Evolutionary conservation across 2,113 vertebrate genomes (phyloP).

Genomic region (Proteles cristata): DNA sequence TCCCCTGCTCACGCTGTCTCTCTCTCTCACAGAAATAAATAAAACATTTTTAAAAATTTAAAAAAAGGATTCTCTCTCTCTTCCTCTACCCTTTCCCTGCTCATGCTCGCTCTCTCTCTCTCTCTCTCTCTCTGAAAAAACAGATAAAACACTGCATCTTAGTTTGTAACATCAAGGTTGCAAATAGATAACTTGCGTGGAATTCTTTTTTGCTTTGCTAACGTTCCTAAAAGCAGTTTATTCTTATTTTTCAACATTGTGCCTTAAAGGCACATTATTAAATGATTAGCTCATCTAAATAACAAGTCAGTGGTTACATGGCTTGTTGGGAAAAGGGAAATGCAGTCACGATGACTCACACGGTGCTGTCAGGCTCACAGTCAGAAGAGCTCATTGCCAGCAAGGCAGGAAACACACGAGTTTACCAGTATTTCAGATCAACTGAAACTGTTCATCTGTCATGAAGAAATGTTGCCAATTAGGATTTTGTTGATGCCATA

Average conservation of each 20-base stretch:
- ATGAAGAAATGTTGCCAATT: too few relatives aligned
- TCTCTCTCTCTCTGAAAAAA: too few relatives aligned
- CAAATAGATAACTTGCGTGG: neutral
- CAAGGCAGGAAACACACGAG: rapidly evolving
- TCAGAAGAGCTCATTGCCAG: neutral
- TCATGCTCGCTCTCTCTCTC: too few relatives aligned
- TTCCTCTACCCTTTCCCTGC: too few relatives aligned
- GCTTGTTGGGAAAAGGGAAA: neutral
- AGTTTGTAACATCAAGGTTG: neutral
- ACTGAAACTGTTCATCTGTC: rapidly evolving
- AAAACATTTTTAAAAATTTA: neutral
- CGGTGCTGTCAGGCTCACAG: too few relatives aligned
- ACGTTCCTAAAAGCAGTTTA: neutral
- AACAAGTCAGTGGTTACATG: neutral
- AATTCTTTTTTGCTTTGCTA: neutral
- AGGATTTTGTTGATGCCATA: neutral
- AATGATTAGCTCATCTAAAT: neutral
- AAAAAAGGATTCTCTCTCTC: too few relatives aligned
- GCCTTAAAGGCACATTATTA: neutral
- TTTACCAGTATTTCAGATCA: neutral
- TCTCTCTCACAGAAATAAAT: too few relatives aligned
- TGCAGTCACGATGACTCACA: neutral
- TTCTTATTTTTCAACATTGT: neutral
- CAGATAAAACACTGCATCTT: neutral
- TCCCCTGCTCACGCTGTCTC: too few relatives aligned